phyloP scores from a whole-genome alignment of 2,888 invertebrate genomes.

The Altica lythri region DNA sequence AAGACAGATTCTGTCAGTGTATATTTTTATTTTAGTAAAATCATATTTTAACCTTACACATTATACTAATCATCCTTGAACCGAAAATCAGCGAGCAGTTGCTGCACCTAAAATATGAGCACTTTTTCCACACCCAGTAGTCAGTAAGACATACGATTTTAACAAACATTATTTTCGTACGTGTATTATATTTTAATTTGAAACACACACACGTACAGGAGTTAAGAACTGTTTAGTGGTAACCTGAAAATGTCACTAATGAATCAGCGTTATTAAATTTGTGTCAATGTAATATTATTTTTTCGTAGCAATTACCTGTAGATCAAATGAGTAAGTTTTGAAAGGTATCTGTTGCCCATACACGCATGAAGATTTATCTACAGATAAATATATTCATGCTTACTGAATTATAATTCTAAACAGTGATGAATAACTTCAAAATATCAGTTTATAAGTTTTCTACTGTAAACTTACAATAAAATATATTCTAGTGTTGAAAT shows the following conservation, averaged over 20 bases:
- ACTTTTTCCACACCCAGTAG: conserved; percentile 7
- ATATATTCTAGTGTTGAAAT: background rate
- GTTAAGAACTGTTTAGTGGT: conserved; percentile 24
- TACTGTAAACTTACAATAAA: background rate
- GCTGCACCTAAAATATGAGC: too few relatives aligned
- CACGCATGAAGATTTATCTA: conserved; percentile 1
- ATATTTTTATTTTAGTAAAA: too few relatives aligned
- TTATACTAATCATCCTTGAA: too few relatives aligned
- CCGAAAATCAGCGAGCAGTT: too few relatives aligned
- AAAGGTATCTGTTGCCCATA: conserved; percentile 5
- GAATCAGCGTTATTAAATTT: conserved; percentile 38
- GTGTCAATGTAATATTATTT: conserved; percentile 37
- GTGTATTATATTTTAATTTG: conserved; percentile 16
- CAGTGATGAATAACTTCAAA: background rate
- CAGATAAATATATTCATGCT: too few relatives aligned
- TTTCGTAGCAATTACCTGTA: conserved; percentile 17
- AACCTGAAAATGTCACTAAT: conserved; percentile 38
- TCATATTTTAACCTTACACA: too few relatives aligned
- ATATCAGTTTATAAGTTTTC: background rate
- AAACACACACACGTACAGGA: conserved; percentile 13
- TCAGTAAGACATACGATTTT: background rate
- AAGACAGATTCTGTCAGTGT: too few relatives aligned
- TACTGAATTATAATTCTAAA: too few relatives aligned
- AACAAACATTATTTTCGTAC: conserved; percentile 21
- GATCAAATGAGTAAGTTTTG: conserved; percentile 17